Conservation (phyloP, 2,113 vertebrate genomes). For the Copsychus sechellarum region DNA sequence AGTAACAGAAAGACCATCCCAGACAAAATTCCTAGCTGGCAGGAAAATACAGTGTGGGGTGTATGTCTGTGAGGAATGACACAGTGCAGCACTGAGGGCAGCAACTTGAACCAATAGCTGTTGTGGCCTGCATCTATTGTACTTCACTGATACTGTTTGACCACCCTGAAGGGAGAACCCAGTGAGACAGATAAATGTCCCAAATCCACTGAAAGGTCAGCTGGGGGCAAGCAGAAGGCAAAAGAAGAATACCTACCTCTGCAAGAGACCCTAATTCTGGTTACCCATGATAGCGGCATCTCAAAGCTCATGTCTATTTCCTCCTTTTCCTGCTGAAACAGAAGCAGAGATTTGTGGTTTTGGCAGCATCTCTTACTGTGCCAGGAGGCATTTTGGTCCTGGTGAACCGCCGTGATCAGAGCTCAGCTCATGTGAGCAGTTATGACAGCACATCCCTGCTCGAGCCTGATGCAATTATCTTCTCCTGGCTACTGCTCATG, state of each 20-base stretch:
- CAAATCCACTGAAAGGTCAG: neutral
- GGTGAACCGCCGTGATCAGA: neutral
- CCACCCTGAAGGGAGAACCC: neutral
- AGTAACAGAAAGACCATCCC: neutral
- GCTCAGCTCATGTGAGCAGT: fast-evolving
- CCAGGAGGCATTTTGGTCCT: neutral
- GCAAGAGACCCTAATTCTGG: conserved; percentile 72
- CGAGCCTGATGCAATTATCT: neutral
- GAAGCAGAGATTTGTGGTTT: neutral
- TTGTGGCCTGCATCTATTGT: neutral
- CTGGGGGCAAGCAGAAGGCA: neutral
- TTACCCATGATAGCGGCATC: conserved; percentile 87
- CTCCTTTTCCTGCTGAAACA: conserved; percentile 64
- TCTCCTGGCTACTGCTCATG: neutral
- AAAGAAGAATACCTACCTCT: conserved; percentile 71
- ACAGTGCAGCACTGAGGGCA: neutral
- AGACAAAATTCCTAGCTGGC: neutral
- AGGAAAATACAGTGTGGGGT: neutral
- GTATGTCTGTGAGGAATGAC: neutral
- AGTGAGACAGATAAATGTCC: neutral
- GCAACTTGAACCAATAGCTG: neutral
- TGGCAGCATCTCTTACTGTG: neutral
- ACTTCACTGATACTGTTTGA: neutral
- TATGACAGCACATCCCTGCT: neutral
- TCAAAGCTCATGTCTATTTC: conserved; percentile 67